Evolutionary conservation across 2,888 invertebrate genomes (phyloP).

Genomic region (Tenthredo notha): DNA sequence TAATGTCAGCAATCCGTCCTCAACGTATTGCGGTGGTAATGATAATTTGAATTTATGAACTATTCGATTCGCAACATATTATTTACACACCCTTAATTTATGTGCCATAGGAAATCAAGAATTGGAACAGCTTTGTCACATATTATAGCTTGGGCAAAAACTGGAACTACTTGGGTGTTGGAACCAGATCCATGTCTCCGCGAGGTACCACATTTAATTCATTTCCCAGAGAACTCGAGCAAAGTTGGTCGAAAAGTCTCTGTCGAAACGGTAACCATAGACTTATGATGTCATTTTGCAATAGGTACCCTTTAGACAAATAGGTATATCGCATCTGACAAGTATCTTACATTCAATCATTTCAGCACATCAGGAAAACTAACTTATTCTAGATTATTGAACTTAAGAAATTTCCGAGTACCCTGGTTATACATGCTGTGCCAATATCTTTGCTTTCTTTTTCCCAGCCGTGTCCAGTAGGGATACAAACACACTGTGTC

Average conservation of each 20-base stretch:
- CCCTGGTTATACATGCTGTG: background rate
- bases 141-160: constrained; percentile 64
- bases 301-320: background rate
- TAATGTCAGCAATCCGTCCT: background rate
- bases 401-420: background rate
- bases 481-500: background rate
- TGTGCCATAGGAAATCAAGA: constrained; percentile 58
- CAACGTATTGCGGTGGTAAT: background rate
- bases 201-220: constrained; percentile 64
- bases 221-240: constrained; percentile 57
- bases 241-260: constrained; percentile 56
- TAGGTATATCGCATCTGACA: background rate
- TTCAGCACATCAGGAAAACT: background rate
- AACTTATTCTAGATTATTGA: background rate
- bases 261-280: constrained; percentile 47
- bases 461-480: background rate
- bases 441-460: background rate
- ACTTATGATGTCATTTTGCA: too few species aligned
- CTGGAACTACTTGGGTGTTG: constrained; percentile 69
- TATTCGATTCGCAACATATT: too few species aligned
- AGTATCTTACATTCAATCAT: background rate
- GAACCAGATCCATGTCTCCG: constrained; percentile 66
- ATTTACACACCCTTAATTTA: background rate
- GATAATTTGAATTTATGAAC: background rate
- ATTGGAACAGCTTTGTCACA: constrained; percentile 65